Percentiles rank a stretch among this genome's conserved stretches.
phyloP scores from a whole-genome alignment of 2,113 vertebrate species.

The Columbina picui region DNA sequence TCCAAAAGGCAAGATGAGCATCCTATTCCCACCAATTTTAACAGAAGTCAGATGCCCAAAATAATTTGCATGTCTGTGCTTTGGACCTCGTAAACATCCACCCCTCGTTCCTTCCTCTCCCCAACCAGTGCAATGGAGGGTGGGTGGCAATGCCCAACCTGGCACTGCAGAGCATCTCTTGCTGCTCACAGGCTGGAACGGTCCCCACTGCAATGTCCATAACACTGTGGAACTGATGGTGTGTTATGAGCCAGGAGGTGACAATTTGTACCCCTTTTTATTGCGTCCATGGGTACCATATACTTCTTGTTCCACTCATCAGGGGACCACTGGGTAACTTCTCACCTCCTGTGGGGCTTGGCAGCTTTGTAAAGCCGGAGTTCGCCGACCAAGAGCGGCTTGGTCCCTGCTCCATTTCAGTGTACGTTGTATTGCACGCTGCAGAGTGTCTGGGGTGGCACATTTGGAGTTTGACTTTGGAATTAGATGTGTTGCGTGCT shows the following conservation, averaged over 20 bases:
- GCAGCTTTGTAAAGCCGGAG: neutral
- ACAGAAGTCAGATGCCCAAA: neutral
- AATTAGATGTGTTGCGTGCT: neutral
- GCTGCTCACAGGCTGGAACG: neutral
- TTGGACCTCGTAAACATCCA: neutral
- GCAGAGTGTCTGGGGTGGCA: rapidly evolving
- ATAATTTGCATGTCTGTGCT: neutral
- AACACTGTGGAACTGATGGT: neutral
- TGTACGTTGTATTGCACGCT: rapidly evolving
- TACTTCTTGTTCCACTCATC: neutral
- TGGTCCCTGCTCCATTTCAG: rapidly evolving
- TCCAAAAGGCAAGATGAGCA: neutral
- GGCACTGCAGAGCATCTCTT: neutral
- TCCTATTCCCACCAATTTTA: neutral
- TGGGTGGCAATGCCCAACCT: neutral
- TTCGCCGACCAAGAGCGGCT: rapidly evolving
- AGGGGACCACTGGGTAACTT: neutral
- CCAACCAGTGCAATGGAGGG: rapidly evolving
- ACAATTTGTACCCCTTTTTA: neutral
- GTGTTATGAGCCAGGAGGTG: rapidly evolving
- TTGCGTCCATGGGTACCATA: neutral
- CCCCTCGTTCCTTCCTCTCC: rapidly evolving
- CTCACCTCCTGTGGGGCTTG: rapidly evolving
- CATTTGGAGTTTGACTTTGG: neutral
- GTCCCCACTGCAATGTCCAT: rapidly evolving